Base-by-base conservation (phyloP, 2,888 invertebrate genomes). In the Andrena dorsata region DNA sequence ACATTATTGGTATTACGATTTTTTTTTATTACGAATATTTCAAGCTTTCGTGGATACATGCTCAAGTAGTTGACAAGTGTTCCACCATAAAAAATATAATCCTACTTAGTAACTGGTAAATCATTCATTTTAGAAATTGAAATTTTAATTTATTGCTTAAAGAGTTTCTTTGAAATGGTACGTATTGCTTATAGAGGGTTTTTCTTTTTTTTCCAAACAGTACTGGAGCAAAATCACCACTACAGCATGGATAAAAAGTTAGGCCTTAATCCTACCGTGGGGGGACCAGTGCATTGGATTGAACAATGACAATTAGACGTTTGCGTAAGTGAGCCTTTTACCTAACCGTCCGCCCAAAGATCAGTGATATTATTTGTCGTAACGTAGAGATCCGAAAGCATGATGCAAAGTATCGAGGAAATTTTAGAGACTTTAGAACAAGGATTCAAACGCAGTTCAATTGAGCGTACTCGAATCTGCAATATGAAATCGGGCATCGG, bases 301-400 rank as follows among this genome's bases (percentile, higher is more conserved):
- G 32, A 63, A n/a, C 16, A 26, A 51, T 61, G 61, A 65, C 23
- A 70, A 78, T 73, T 86, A 81, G n/a, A 64, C 28, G 35, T 30
- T 13, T 6, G 28, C n/a, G 28, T 41, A 30, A 53, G 1, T 10
- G n/a, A 76, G 5, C 47, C 26, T 61, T 41, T 65, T 49, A 23
- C 1, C 10, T 5, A 8, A 26, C 26, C 20, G 13, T 47, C 16
- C 28, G 26, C 10, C 10, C 56, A 49, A 49, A 56, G n/a, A 61
- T 58, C n/a, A 64, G 72, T 69, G 10, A 16, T 47, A 32, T 60
- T 26, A 76, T 26, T 61, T 56, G 13, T 56, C 51, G 58, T 79
- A 85, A 83, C 32, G 74, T 85, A 83, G 51, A 77, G 76, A 81
- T 61, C 74, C 66, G n/a, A 66, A n/a, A 60, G 72, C 75, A 85